Evolutionary conservation across 2,797 vertebrate species (phyloP), one percentile per base, ranked within the genome.

Genomic region (Babyrousa celebensis): DNA sequence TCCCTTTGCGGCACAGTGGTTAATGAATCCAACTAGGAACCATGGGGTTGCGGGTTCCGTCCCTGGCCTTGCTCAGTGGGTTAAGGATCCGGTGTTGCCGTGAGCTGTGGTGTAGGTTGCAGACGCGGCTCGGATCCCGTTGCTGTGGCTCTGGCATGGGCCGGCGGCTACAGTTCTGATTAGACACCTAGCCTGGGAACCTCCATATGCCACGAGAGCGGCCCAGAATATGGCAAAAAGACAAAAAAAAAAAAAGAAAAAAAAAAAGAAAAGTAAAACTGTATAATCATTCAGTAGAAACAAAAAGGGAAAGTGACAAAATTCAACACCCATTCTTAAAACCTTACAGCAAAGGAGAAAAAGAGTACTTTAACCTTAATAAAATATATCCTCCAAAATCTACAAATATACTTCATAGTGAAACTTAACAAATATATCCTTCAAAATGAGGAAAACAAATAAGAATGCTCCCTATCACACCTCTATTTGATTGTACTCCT

Each of bases 311-410:
- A 75, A 77, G 12, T 32, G 56, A 79, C 71, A 91, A 91, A 90
- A 83, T 63, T 32, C 70, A 87, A 83, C 21, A n/a, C 48, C n/a
- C 72, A 72, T 67, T 91, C n/a, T n/a, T 52, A 87, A 83, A 62
- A 84, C 12, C 36, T 71, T 40, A 77, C 25, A 82, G 20, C 78
- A 75, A 95, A 68, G 25, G 18, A 74, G 56, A 85, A 90, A 82
- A 79, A 56, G 20, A 94, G 17, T 79, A 63, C 52, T 82, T 89
- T 36, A 82, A 82, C 6, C 32, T 80, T 80, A 75, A 84, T 88
- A 91, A 93, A 95, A 85, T 25, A 29, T 87, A 83, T 21, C 58
- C 83, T 78, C 58, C 71, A 79, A 92, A 75, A 67, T 79, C 29
- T 48, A 65, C 0, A 94, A 91, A 89, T 74, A 63, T 21, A 74